A percentile compares a stretch with the other conserved stretches of the same genome.
Conservation (phyloP, 2,888 invertebrate species). For the Prosopocoilus inquinatus region DNA sequence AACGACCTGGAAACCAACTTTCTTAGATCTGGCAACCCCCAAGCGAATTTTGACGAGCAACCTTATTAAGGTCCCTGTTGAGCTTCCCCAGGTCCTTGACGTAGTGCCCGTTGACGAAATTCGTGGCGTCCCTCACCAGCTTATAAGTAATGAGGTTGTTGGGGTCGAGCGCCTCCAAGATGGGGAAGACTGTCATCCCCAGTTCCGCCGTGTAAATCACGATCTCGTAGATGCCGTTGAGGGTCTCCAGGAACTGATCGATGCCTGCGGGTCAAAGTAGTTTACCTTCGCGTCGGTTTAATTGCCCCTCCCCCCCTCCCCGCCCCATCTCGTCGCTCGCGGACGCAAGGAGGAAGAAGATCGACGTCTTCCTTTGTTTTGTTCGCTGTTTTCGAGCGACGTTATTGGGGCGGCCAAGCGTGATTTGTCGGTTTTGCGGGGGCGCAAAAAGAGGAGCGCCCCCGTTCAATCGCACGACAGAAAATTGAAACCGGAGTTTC, state of each 20-base stretch:
- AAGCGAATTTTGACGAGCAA: conserved; percentile 37
- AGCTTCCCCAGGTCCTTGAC: conserved; percentile 86
- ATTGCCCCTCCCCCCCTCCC: too few species aligned
- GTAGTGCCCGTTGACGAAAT: conserved; percentile 91
- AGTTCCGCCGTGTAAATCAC: conserved; percentile 96
- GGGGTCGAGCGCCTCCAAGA: conserved; percentile 90
- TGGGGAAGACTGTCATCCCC: conserved; percentile 92
- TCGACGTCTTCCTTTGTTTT: too few species aligned
- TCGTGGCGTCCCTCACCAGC: conserved; percentile 91
- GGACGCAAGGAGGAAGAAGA: too few species aligned
- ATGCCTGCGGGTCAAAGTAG: conserved; percentile 50
- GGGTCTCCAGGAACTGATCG: conserved; percentile 83
- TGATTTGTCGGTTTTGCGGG: too few species aligned
- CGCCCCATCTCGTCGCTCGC: too few species aligned
- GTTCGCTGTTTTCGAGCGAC: too few species aligned
- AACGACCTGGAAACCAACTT: conserved; percentile 66
- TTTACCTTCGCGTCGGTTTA: too few species aligned
- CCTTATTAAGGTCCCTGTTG: conserved; percentile 80
- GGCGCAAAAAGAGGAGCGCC: too few species aligned
- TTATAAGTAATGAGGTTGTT: conserved; percentile 86
- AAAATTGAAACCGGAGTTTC: too few species aligned
- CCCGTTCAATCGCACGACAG: too few species aligned
- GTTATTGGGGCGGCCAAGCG: too few species aligned
- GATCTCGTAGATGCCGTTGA: conserved; percentile 77
- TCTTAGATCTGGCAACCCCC: background rate